Conservation (phyloP, 1,140 invertebrate genomes). For the Ceratina australensis region DNA sequence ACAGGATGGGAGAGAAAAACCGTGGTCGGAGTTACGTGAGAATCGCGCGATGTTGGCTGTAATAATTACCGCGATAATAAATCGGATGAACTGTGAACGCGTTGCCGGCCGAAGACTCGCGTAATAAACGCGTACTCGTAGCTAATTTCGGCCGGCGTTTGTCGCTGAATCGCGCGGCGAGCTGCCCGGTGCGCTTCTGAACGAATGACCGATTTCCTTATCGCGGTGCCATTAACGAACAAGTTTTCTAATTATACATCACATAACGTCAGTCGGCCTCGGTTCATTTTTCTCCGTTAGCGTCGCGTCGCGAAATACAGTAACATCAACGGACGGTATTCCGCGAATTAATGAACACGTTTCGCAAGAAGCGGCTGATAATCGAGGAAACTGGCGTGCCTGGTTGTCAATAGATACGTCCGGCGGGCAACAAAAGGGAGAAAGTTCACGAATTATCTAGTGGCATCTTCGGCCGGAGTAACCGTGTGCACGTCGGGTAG, state of each 20-base stretch:
- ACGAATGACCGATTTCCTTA: neutral
- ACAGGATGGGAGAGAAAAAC: slow-evolving; percentile 15
- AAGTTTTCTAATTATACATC: neutral
- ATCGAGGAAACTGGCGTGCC: slow-evolving; percentile 25
- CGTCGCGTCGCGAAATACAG: neutral
- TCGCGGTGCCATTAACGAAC: neutral
- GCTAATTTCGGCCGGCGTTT: slow-evolving; percentile 26
- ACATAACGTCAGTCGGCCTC: neutral
- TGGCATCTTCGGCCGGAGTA: slow-evolving; percentile 22
- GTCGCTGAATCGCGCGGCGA: neutral
- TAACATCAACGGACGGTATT: neutral
- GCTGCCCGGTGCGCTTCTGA: neutral
- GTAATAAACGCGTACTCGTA: neutral
- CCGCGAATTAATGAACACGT: slow-evolving; percentile 43
- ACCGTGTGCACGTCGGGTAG: neutral
- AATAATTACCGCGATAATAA: slow-evolving; percentile 46
- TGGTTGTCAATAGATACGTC: slow-evolving; percentile 35
- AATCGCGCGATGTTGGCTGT: slow-evolving; percentile 23
- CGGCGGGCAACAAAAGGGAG: slow-evolving; percentile 38
- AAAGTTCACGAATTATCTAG: slow-evolving; percentile 42
- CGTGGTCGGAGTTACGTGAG: neutral
- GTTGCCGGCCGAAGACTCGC: neutral
- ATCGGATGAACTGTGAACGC: slow-evolving; percentile 40
- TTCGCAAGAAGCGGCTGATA: slow-evolving; percentile 25
- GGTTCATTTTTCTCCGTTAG: neutral